Conservation (phyloP, 2,888 invertebrate genomes). For the Cylloceria caligata region DNA sequence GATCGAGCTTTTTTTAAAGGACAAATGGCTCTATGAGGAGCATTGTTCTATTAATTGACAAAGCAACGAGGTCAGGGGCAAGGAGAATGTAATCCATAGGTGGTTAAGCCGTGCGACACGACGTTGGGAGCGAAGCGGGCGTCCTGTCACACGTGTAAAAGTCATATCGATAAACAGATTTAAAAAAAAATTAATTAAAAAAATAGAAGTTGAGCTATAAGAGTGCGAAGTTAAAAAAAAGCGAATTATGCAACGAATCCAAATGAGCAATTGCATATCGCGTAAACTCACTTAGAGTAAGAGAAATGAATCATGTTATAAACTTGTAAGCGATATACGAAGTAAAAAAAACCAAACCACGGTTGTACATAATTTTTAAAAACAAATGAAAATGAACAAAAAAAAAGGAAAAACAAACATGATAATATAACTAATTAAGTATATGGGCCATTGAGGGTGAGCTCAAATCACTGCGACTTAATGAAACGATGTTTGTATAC, state of each 20-base stretch:
- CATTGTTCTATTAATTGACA: slow-evolving; percentile 10
- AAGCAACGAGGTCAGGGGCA: slow-evolving; percentile 30
- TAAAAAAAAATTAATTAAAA: slow-evolving; percentile 1
- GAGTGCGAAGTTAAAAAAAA: slow-evolving; percentile 21
- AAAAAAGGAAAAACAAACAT: slow-evolving; percentile 31
- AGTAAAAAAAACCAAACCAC: slow-evolving; percentile 23
- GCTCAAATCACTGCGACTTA: slow-evolving; percentile 45
- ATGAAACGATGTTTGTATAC: slow-evolving; percentile 49
- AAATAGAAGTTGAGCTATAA: slow-evolving; percentile 13
- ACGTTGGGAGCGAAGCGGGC: not conserved
- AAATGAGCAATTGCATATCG: slow-evolving; percentile 52
- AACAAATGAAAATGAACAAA: slow-evolving; percentile 28
- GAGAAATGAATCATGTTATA: slow-evolving; percentile 46
- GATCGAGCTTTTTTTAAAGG: slow-evolving; percentile 16
- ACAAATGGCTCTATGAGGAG: slow-evolving; percentile 52
- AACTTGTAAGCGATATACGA: slow-evolving; percentile 52
- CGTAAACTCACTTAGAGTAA: slow-evolving; percentile 52
- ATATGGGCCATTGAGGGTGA: slow-evolving; percentile 55
- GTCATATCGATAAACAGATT: slow-evolving; percentile 62
- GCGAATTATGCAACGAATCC: slow-evolving; percentile 43
- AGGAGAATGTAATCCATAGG: slow-evolving; percentile 29
- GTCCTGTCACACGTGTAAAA: slow-evolving; percentile 55
- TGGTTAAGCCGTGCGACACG: slow-evolving; percentile 39
- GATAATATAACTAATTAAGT: slow-evolving; percentile 55
- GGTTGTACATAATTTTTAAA: slow-evolving; percentile 67